These are phyloP conservation scores for Psettodes erumei DNA, from an alignment of 2,113 vertebrate genomes.

Conservation along the genomic window DNA sequence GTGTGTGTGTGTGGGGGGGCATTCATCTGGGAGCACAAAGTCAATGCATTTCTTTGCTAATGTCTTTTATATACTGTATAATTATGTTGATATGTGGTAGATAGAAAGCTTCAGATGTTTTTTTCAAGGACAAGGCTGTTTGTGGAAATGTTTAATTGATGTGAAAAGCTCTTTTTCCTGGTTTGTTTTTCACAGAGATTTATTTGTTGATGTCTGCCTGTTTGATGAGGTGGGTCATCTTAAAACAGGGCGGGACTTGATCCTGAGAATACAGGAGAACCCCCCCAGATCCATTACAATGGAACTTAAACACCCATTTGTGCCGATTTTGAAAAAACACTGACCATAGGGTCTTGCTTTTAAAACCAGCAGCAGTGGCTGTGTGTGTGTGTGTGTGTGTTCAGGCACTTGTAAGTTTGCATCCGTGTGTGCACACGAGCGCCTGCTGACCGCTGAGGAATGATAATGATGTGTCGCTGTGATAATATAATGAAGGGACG, in stretches of 20 bases:
- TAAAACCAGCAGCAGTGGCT: background rate
- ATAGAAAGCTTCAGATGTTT: background rate
- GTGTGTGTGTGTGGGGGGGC: too few species aligned
- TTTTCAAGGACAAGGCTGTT: background rate
- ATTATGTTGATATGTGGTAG: background rate
- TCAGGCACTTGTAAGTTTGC: background rate
- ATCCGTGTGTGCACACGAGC: conserved; percentile 19
- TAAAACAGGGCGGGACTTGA: conserved; percentile 4
- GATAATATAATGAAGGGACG: conserved; percentile 4
- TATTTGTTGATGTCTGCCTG: conserved; percentile 9
- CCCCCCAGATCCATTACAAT: background rate
- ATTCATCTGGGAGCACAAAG: too few species aligned
- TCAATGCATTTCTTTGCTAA: background rate
- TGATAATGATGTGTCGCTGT: conserved; percentile 22
- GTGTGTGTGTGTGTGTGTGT: background rate
- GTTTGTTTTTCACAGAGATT: conserved; percentile 13
- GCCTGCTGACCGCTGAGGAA: conserved; percentile 22
- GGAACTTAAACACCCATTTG: background rate
- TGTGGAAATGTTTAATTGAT: background rate
- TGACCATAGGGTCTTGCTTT: too few species aligned
- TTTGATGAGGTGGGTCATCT: conserved; percentile 21
- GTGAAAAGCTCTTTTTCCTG: background rate
- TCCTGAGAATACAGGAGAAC: conserved; percentile 5
- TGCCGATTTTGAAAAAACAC: conserved; percentile 2
- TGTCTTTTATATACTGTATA: background rate